Evolutionary conservation across 1,140 invertebrate species (phyloP), one percentile per base, ranked within the genome.

Genomic region (Lysiphlebus fabarum): DNA sequence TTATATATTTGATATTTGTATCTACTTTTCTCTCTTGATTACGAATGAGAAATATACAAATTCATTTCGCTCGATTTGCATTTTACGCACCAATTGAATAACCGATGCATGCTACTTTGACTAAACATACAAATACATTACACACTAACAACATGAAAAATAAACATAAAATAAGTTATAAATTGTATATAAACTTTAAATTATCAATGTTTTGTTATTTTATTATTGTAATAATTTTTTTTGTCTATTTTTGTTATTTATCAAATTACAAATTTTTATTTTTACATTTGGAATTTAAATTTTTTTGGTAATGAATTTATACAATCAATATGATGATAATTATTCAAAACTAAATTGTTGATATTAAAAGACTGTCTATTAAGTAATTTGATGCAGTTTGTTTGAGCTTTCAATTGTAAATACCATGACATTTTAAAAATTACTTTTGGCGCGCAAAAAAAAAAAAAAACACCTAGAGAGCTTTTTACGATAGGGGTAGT

Each of bases 31-130:
- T 49, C n/a, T 12, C 49, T 12, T 37, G 36, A 34, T 34, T 36
- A 37, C 49, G 49, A 41, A 59, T 47, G 42, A 26, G 17, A 26
- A 26, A 26, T 38, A 49, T 38, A 47, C 61, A 59, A 69, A 72
- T 72, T 66, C 69, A 72, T 74, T 74, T 72, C 70, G 65, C 67
- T 71, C 68, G 70, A 74, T 74, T 74, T 75, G 67, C 70, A 75
- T 74, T 75, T 75, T 66, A 72, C 67, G 73, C 69, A 70, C 65
- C 66, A 65, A 64, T 70, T 65, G 66, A 68, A 45, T 45, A 45
- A 11, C 47, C 17, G 26, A 7, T 51, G 17, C 17, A 4, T 26
- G 17, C 17, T 4, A 26, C 17, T 26, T 26, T 26, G 17, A 26
- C 17, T 26, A 26, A 26, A 26, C 17, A 26, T 26, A 26, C 17